A percentile compares a stretch with the other conserved stretches of the same genome.
These are phyloP conservation scores for Pogonomyrmex barbatus DNA, from an alignment of 1,140 invertebrate species.

Conservation along the genomic window DNA sequence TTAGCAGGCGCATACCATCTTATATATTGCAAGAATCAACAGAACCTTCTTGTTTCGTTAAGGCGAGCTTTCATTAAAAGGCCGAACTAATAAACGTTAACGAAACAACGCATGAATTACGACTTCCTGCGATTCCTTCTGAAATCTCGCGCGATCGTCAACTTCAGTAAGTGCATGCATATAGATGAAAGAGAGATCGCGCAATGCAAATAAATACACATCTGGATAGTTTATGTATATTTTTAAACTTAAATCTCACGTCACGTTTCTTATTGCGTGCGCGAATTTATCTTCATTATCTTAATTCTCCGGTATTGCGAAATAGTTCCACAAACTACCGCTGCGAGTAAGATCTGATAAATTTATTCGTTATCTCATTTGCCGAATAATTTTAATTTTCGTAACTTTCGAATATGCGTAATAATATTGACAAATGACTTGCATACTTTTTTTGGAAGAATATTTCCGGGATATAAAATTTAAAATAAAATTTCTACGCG, in stretches of 20 bases:
- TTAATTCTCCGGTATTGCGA: not conserved
- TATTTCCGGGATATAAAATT: not conserved
- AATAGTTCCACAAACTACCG: not conserved
- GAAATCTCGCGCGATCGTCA: constrained; percentile 58
- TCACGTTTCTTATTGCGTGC: constrained; percentile 13
- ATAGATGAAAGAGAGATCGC: constrained; percentile 57
- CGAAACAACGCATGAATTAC: constrained; percentile 67
- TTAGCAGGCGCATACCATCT: not conserved
- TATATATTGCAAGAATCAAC: constrained; percentile 55
- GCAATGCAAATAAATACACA: constrained; percentile 52
- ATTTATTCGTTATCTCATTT: not conserved
- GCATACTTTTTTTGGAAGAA: not conserved
- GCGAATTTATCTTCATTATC: not conserved
- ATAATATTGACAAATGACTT: not conserved
- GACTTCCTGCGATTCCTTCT: constrained; percentile 71
- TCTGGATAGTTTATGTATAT: not conserved
- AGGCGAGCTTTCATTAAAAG: constrained; percentile 52
- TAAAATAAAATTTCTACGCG: not conserved
- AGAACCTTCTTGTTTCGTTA: constrained; percentile 48
- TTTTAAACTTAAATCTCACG: constrained; percentile 35
- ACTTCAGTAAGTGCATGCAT: constrained; percentile 39
- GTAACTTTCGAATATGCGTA: not conserved
- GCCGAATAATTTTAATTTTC: not conserved
- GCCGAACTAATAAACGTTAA: constrained; percentile 71
- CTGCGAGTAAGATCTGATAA: not conserved